phyloP scores from a whole-genome alignment of 2,113 vertebrate genomes.

The Gallinago undulata region DNA sequence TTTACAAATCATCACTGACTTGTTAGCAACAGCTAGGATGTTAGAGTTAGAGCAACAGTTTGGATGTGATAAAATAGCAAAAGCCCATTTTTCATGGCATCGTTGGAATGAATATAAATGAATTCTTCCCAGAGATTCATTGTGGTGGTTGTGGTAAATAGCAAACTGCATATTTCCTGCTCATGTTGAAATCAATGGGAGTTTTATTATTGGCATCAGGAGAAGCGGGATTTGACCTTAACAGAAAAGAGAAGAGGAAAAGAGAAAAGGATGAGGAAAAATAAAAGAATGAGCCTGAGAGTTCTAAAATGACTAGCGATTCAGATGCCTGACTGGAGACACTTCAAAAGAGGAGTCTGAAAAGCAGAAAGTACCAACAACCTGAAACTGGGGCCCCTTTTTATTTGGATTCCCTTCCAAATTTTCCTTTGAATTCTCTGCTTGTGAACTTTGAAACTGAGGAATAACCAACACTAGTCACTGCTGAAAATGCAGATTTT shows the following conservation, averaged over 20 bases:
- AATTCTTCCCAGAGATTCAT: slow-evolving; percentile 61
- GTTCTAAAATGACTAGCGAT: not conserved
- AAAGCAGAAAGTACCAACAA: slow-evolving; percentile 1
- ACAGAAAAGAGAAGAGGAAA: slow-evolving; percentile 49
- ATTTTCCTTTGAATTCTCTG: not conserved
- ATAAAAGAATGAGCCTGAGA: not conserved
- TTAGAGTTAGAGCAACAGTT: slow-evolving; percentile 65
- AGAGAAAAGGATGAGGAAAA: slow-evolving; percentile 34
- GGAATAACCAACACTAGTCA: not conserved
- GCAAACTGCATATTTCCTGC: slow-evolving; percentile 61
- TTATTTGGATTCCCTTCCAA: not conserved
- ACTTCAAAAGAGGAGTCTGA: not conserved
- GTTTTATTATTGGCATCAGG: slow-evolving; percentile 54
- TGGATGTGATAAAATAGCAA: slow-evolving; percentile 64
- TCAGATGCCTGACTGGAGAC: not conserved
- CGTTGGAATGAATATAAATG: slow-evolving; percentile 58
- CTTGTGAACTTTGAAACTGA: slow-evolving; percentile 6
- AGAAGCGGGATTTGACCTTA: slow-evolving; percentile 61
- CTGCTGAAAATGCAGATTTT: slow-evolving; percentile 49
- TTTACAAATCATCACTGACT: slow-evolving; percentile 70
- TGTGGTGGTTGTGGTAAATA: slow-evolving; percentile 64
- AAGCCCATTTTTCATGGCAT: slow-evolving; percentile 56
- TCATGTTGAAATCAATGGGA: slow-evolving; percentile 63
- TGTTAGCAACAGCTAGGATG: slow-evolving; percentile 65
- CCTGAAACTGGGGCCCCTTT: not conserved